Base-by-base conservation (phyloP, 53 echinoderm and acorn worm species). In the Zoroaster sp. region DNA sequence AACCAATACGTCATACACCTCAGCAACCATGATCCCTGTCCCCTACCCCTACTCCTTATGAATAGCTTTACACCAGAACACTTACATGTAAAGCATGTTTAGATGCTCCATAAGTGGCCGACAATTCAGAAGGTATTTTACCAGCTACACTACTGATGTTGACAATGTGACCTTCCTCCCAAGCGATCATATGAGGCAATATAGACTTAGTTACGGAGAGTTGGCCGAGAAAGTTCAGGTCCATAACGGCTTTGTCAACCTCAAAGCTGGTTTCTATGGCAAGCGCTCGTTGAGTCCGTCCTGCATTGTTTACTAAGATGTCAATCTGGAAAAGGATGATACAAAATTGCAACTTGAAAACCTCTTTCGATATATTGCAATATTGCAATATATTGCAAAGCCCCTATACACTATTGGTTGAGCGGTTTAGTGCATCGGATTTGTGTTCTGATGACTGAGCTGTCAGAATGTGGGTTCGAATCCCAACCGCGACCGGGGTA, bases 1-100 rank as follows among this genome's bases (percentile, higher is more conserved):
- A n/a, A n/a, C n/a, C n/a, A n/a, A n/a, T n/a, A n/a, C n/a, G n/a
- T n/a, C n/a, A n/a, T n/a, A n/a, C n/a, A n/a, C n/a, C n/a, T n/a
- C n/a, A n/a, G n/a, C n/a, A n/a, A n/a, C n/a, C n/a, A n/a, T n/a
- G n/a, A n/a, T n/a, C n/a, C n/a, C n/a, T n/a, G n/a, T n/a, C n/a
- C n/a, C n/a, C n/a, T n/a, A n/a, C n/a, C n/a, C n/a, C n/a, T n/a
- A n/a, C n/a, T n/a, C n/a, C n/a, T n/a, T n/a, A n/a, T n/a, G n/a
- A n/a, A n/a, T n/a, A n/a, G n/a, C 53, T 53, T 51, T 51, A 4
- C 53, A 53, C n/a, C 25, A 59, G 9, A 8, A 53, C 12, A 40
- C 91, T 94, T 90, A 96, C 97, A 69, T 93, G 81, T 43, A 96
- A 51, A n/a, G 95, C 97, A 92, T 87, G 88, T 47, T 96, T 96